Evolutionary conservation across 53 echinoderm and acorn worm genomes (phyloP).

Genomic region (Actinopyga echinites): DNA sequence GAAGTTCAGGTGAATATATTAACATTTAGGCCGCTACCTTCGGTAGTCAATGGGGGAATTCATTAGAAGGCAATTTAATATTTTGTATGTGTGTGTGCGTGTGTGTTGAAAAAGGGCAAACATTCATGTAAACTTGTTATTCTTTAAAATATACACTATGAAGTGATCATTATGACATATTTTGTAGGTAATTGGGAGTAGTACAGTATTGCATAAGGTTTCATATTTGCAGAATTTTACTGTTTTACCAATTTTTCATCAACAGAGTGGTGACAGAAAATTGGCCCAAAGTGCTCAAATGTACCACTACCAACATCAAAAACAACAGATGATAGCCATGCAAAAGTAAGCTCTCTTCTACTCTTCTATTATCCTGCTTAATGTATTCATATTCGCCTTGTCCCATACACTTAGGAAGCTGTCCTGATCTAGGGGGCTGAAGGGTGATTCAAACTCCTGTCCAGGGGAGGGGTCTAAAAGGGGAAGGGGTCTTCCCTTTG

Average conservation of each 20-base stretch:
- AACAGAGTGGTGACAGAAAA: slow-evolving; percentile 94
- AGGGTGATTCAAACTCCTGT: neutral
- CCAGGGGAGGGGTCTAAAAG: neutral
- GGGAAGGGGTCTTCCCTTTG: too few species aligned
- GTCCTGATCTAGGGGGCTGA: neutral
- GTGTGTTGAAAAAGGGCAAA: too few species aligned
- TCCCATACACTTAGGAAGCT: neutral
- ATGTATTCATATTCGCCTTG: neutral
- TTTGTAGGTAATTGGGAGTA: too few species aligned
- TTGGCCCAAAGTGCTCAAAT: slow-evolving; percentile 99
- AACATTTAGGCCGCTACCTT: too few species aligned
- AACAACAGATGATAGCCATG: slow-evolving; percentile 99
- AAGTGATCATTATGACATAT: too few species aligned
- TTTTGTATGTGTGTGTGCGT: too few species aligned
- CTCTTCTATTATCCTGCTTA: neutral
- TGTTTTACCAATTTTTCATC: neutral
- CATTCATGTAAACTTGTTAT: too few species aligned
- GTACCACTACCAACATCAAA: slow-evolving; percentile 99
- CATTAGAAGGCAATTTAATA: too few species aligned
- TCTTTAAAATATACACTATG: too few species aligned
- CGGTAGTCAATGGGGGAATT: too few species aligned
- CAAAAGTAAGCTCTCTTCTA: slow-evolving; percentile 69
- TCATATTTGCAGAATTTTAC: neutral
- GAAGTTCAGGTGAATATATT: too few species aligned
- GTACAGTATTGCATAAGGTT: too few species aligned